Evolutionary conservation across 1,140 invertebrate genomes (phyloP), one percentile per base, ranked within the genome.

Genomic region (Orchestia grillus): DNA sequence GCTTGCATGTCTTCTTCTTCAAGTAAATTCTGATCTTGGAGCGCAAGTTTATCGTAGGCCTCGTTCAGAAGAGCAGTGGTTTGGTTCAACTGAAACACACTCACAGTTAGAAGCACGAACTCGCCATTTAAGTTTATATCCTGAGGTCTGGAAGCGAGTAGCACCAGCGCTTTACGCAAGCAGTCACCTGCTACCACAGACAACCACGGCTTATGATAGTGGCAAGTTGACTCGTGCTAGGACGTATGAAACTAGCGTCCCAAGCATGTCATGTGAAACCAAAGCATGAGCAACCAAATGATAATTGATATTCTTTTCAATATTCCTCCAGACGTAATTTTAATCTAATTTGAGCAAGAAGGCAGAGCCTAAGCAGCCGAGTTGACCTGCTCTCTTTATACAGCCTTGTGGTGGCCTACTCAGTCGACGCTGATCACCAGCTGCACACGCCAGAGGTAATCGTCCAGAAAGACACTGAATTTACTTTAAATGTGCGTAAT

Each of bases 1-100:
- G 4, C 23, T 42, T 90, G 43, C 42, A 19, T 42, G 15, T 41
- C 88, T 44, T 41, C 36, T 42, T 41, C 41, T 41, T 90, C 88
- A 90, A 41, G 88, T 36, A 90, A 90, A 94, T 42, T 44, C 92
- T 47, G 92, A 44, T 94, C 92, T 44, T 94, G 43, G 16, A 94
- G 41, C 36, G 36, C 6, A 40, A 94, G 92, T 45, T 94, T 94
- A 40, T 47, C 43, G 44, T n/a, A 94, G 43, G 92, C 92, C 44
- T 94, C 92, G 92, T 23, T 94, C 43, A 94, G 44, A 47, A 94
- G 92, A 94, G 43, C 43, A 19, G 92, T 47, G 41, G 92, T 94
- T 94, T 94, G 43, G 92, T 47, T 94, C 44, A 45, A 45, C 92
- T 94, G 92, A 94, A 94, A 94, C 92, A 94, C 92, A 94, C 88